Evolutionary conservation across 2,888 invertebrate genomes (phyloP), one percentile per base, ranked within the genome.

Genomic region (Eretmocerus hayati): DNA sequence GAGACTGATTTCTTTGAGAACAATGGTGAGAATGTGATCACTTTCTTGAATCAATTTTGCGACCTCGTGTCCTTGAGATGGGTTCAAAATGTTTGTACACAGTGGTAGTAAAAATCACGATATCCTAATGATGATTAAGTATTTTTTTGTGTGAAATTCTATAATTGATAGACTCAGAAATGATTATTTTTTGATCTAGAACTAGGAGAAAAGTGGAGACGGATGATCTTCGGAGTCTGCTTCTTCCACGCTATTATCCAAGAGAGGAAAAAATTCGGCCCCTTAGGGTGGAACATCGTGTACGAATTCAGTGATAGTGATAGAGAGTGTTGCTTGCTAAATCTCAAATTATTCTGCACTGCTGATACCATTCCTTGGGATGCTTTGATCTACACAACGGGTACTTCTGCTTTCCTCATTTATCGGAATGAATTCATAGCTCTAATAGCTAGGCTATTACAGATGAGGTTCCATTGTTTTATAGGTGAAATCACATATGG

Each of bases 221-320:
- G 80, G 3, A 83, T 88, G 77, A 71, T 89, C 5, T 87, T 88
- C 62, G 88, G 88, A 0, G 70, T 88, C 36, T 91, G 92, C 66
- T 90, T 94, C 79, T 95, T 95, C 69, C 94, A 95, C 71, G 92
- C 89, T 0, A 81, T 93, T 21, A 82, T 93, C n/a, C 87, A 92
- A 67, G 94, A 94, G 67, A 77, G 95, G 36, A 85, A 90, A 58
- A 93, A 92, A 66, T 94, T 92, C 67, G 94, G 94, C 0, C 87
- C 94, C 0, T 66, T 83, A 0, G 94, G 94, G 0, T 94, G 93
- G 92, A 94, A 94, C 69, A 92, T 92, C 52, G 79, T 84, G 0
- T 95, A 95, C 63, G 92, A 92, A 65, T 95, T 94, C 68, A 93
- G 87, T 67, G 90, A 92, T 65, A 91, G 88, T 59, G 94, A 95